Conservation (phyloP, 2,113 vertebrate genomes). For the Chunga burmeisteri region DNA sequence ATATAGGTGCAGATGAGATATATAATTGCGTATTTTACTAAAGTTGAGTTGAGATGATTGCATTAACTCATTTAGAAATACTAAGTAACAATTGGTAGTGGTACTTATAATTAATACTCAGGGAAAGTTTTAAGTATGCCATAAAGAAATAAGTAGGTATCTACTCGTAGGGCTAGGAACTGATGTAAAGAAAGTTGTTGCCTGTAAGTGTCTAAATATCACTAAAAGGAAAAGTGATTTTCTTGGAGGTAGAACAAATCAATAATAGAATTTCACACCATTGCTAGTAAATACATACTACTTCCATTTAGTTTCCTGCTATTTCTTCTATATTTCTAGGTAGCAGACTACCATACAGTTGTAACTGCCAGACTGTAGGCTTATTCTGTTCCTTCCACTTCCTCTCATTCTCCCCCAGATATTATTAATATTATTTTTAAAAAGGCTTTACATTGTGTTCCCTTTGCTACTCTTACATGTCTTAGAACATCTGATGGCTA, state of each 20-base stretch:
- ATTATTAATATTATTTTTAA: neutral
- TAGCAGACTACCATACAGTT: neutral
- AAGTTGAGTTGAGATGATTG: neutral
- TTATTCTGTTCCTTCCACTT: neutral
- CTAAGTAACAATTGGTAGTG: neutral
- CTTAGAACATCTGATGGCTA: constrained; percentile 8
- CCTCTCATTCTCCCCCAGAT: neutral
- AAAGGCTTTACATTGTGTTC: neutral
- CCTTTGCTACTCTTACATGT: neutral
- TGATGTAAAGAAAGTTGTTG: neutral
- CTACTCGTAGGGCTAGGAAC: neutral
- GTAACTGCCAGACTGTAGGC: neutral
- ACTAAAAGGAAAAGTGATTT: neutral
- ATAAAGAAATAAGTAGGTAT: neutral
- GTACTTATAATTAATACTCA: neutral
- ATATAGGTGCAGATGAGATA: neutral
- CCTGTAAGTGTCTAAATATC: neutral
- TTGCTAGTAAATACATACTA: neutral
- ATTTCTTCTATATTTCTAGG: neutral
- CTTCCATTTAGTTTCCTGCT: neutral
- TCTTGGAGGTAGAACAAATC: neutral
- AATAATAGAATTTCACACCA: neutral
- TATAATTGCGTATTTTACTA: neutral
- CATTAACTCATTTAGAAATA: neutral
- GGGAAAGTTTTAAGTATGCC: neutral